phyloP scores from a whole-genome alignment of 2,797 vertebrate genomes.

The Merluccius polli region DNA sequence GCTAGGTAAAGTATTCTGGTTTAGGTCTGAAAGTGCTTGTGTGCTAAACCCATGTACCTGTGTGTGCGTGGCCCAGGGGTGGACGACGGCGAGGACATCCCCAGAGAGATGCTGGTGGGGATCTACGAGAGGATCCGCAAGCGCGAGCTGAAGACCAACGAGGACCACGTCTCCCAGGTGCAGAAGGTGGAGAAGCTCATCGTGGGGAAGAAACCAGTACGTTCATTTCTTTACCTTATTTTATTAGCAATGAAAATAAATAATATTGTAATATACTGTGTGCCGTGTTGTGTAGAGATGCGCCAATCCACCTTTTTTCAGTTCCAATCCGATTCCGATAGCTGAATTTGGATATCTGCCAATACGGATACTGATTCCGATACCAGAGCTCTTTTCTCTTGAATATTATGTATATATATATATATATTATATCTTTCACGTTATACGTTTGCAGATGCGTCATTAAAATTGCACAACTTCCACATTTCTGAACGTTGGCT shows the following conservation, averaged over 20 bases:
- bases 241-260: neutral
- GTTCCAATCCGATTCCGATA: no score
- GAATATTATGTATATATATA: no score
- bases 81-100: slow-evolving; percentile 96
- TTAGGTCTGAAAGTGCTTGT: neutral
- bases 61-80: slow-evolving; percentile 71
- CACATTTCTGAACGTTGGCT: no score
- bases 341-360: no score
- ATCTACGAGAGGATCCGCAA: slow-evolving; percentile 97
- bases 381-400: no score
- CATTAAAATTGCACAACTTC: no score
- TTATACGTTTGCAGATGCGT: no score
- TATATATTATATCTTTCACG: no score
- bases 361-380: no score
- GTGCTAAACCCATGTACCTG: neutral
- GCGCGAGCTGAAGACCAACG: slow-evolving; percentile 94
- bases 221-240: slow-evolving; percentile 35
- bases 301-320: no score
- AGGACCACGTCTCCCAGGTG: slow-evolving; percentile 97
- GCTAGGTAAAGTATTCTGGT: no score
- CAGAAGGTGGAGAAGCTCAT: slow-evolving; percentile 99
- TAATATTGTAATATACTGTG: neutral
- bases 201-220: slow-evolving; percentile 95
- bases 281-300: neutral
- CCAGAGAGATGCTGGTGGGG: slow-evolving; percentile 89